Base-by-base conservation (phyloP, 2,797 vertebrate species). In the Microctenopoma steveboyesi region DNA sequence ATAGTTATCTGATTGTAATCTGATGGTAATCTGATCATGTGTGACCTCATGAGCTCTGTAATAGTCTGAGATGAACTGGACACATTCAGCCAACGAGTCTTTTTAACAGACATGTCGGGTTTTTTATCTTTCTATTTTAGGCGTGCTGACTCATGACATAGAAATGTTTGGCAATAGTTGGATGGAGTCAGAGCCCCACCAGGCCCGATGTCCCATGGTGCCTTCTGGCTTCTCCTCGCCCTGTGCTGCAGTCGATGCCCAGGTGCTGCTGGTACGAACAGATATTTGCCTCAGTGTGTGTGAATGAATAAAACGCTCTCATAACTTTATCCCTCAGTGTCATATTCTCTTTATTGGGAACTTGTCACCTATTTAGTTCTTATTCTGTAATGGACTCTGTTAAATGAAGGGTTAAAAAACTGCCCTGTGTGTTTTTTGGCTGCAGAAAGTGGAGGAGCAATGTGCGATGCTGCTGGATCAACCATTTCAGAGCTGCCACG, bases 141-240 rank as follows among this genome's bases (percentile, higher is more conserved):
- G 96, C 65, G 91, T 96, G 76, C 84, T 96, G 83, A 97, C 96
- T 1, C 93, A 95, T 0, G 94, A 99, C 9, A 79, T 98, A 59
- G 92, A 94, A 61, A 94, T 98, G 86, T 98, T 99, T 3, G 96
- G 93, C 52, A 96, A 97, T 74, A 99, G 97, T 69, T 99, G 98
- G 98, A 90, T 93, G 76, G 96, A 97, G 86, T 87, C 90, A 16
- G 77, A 87, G 55, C 96, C 96, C 0, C 91, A 94, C 25, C 87
- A 92, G 74, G 25, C 86, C 25, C 68, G 37, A 0, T 86, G 83
- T 22, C 86, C 92, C 59, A 69, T 62, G 13, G 91, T 92, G 37
- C 76, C 93, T 3, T 82, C 92, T 35, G 86, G 88, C 58, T 94
- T 91, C 80, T 82, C 92, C 2, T 96, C 97, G 0, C 96, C 98